Conservation (phyloP, 2,888 invertebrate genomes). For the Athalia cordata region DNA sequence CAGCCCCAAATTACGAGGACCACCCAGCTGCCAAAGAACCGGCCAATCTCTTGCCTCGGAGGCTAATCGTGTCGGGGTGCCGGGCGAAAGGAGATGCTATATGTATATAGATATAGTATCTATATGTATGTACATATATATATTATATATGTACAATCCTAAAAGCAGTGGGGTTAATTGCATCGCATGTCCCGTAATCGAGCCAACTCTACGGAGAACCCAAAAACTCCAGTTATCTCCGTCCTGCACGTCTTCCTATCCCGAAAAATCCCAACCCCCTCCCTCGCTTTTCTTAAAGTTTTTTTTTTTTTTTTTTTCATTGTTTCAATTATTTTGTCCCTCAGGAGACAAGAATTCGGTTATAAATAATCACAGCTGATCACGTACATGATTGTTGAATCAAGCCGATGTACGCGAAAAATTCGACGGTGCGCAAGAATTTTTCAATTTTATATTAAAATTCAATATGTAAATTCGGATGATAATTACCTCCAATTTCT, state of each 20-base stretch:
- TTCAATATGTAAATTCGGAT: too few species aligned
- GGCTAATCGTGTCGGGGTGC: slow-evolving; percentile 64
- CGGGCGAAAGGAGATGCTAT: slow-evolving; percentile 26
- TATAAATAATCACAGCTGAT: too few species aligned
- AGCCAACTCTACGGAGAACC: not conserved
- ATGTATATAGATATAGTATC: too few species aligned
- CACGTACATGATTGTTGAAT: too few species aligned
- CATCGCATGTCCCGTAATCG: slow-evolving; percentile 22
- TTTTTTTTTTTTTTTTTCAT: not conserved
- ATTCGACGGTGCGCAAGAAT: too few species aligned
- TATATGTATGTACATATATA: too few species aligned
- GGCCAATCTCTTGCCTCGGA: slow-evolving; percentile 69
- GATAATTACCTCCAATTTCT: too few species aligned
- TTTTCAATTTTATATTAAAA: too few species aligned
- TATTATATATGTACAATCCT: not conserved
- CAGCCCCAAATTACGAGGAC: slow-evolving; percentile 70
- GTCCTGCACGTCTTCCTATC: not conserved
- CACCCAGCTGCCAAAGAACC: slow-evolving; percentile 66
- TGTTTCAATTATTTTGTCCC: too few species aligned
- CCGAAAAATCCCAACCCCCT: not conserved
- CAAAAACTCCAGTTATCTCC: not conserved
- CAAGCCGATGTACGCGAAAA: too few species aligned
- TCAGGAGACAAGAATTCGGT: too few species aligned
- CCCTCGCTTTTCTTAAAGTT: not conserved
- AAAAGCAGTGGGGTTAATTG: slow-evolving; percentile 39